A percentile compares a stretch with the other conserved stretches of the same genome.
Conservation (phyloP, 2,888 invertebrate species). For the Heliconius charithonia region DNA sequence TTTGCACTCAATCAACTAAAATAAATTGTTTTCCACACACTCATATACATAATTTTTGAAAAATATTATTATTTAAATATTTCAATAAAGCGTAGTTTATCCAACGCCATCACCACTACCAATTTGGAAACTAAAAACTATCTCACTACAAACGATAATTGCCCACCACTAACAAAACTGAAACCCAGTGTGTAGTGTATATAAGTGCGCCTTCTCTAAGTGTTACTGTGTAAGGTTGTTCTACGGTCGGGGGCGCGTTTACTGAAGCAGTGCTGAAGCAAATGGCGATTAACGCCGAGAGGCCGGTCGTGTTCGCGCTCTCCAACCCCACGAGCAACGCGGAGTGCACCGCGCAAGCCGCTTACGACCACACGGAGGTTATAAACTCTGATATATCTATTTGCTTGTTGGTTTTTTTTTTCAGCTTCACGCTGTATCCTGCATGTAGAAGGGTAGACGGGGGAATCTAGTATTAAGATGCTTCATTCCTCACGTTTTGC, state of each 20-base stretch:
- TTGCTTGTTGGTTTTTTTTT: neutral
- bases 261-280: constrained; percentile 92
- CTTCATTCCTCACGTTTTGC: too few relatives aligned
- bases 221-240: constrained; percentile 86
- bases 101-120: neutral
- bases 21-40: too few relatives aligned
- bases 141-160: neutral
- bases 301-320: constrained; percentile 97
- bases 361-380: constrained; percentile 94
- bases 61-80: neutral
- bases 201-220: constrained; percentile 2
- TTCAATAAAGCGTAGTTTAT: neutral
- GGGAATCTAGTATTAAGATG: too few relatives aligned
- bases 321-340: constrained; percentile 99
- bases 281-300: constrained; percentile 93
- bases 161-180: neutral
- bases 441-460: too few relatives aligned
- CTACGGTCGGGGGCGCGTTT: constrained; percentile 96
- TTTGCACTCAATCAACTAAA: too few relatives aligned
- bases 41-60: too few relatives aligned
- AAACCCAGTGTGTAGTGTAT: neutral
- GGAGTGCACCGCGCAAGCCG: constrained; percentile 98
- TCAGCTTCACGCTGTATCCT: too few relatives aligned
- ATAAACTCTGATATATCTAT: constrained; percentile 45
- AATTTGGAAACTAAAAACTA: constrained; percentile 4